Base-by-base conservation (phyloP, 2,797 vertebrate genomes). In the Siniperca obscura region DNA sequence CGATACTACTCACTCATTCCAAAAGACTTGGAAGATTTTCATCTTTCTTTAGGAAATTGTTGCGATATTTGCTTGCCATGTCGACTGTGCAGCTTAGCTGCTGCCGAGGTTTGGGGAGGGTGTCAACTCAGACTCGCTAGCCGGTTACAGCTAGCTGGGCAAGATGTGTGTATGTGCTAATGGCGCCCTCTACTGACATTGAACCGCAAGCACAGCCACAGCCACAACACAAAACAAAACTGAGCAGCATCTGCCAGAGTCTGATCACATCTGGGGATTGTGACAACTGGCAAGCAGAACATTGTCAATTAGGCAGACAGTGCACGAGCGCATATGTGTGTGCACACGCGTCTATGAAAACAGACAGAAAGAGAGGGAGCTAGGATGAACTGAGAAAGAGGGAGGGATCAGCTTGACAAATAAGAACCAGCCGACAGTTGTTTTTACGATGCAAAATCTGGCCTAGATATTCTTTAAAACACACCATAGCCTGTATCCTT, bases 31-130 rank as follows among this genome's bases (percentile, higher is more conserved):
- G 93, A 94, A 94, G 90, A 92, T 94, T 88, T 96, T 95, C 95
- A 95, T 96, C 95, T 93, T 92, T 94, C 87, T 94, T 92, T 87
- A 92, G 90, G 85, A 91, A 95, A 95, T 74, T 82, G 90, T 76
- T 92, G 91, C 88, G 83, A 94, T 95, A 91, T 95, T 95, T 94
- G 90, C 87, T 90, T 90, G 95, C 95, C 96, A 96, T 96, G 90
- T 96, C 95, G 95, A 94, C 94, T 92, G 87, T 94, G 91, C 93
- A 96, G 93, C 93, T 92, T 87, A 86, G 91, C 92, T 91, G 94
- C 94, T 95, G 92, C 93, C 91, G 93, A 94, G 93, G 91, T 94
- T 94, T 92, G 74, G 89, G 91, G 88, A 91, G 94, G 94, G 95
- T 95, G 94, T 93, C 91, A 93, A 89, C 89, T 92, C 91, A 82